These are phyloP conservation scores for Radopholus similis DNA, from an alignment of 1,140 invertebrate genomes.

Conservation along the genomic window DNA sequence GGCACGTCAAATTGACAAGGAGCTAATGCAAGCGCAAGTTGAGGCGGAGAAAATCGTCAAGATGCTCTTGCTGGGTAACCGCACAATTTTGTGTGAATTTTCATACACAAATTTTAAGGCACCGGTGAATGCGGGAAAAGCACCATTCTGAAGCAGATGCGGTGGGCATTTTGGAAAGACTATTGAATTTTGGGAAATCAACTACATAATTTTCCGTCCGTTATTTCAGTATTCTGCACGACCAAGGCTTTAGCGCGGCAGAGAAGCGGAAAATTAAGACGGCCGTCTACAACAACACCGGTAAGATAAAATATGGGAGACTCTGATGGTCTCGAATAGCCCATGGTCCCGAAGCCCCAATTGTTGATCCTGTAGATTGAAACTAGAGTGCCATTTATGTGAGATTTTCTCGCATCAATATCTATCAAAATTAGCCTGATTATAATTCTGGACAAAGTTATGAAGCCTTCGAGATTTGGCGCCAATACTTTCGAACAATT, in stretches of 20 bases:
- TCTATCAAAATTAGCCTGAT: too few relatives aligned
- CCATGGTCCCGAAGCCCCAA: too few relatives aligned
- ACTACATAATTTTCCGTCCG: background rate
- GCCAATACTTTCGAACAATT: too few relatives aligned
- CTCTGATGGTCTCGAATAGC: too few relatives aligned
- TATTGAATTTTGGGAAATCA: background rate
- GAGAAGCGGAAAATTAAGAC: constrained; percentile 43
- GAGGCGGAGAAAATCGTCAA: constrained; percentile 52
- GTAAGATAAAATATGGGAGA: too few relatives aligned
- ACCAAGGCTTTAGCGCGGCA: constrained; percentile 49
- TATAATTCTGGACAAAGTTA: too few relatives aligned
- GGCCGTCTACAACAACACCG: constrained; percentile 48
- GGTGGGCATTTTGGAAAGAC: constrained; percentile 15
- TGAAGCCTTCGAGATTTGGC: too few relatives aligned
- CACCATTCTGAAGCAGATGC: constrained; percentile 59
- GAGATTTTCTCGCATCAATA: too few relatives aligned
- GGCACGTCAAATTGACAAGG: constrained; percentile 45
- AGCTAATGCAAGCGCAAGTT: constrained; percentile 43
- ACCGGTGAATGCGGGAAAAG: constrained; percentile 57
- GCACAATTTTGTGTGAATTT: too few relatives aligned
- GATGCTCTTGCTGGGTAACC: constrained; percentile 48
- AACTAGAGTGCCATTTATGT: too few relatives aligned
- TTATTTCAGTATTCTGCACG: constrained; percentile 41
- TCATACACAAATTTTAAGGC: constrained; percentile 39
- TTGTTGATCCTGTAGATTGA: too few relatives aligned